Conservation (phyloP, 1,140 invertebrate genomes). For the Thereuonema tuberculata region DNA sequence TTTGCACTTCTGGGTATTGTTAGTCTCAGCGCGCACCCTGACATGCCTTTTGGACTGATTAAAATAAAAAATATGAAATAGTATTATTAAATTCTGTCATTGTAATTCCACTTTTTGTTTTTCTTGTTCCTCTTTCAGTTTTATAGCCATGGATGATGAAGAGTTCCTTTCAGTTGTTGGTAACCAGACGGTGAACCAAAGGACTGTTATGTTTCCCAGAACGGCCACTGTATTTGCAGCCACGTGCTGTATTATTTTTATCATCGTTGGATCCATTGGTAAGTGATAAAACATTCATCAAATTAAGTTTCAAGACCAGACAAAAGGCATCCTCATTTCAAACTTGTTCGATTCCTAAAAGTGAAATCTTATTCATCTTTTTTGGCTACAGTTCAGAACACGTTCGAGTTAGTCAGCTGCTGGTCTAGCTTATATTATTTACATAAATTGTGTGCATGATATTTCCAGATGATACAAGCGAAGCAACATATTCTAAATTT, state of each 20-base stretch:
- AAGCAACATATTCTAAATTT: too few relatives aligned
- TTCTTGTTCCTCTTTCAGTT: too few relatives aligned
- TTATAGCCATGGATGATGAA: too few relatives aligned
- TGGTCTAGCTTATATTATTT: background rate
- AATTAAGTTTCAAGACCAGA: background rate
- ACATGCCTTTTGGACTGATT: too few relatives aligned
- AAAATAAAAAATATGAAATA: too few relatives aligned
- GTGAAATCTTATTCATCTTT: background rate
- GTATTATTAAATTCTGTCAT: too few relatives aligned
- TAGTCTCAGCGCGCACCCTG: too few relatives aligned
- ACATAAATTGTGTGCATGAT: background rate
- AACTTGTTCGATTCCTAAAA: background rate
- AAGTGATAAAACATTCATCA: conserved; percentile 18
- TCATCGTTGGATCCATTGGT: conserved; percentile 60
- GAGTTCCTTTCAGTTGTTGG: too few relatives aligned
- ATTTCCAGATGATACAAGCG: background rate
- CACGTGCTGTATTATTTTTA: conserved; percentile 58
- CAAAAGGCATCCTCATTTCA: background rate
- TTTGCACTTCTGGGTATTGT: too few relatives aligned
- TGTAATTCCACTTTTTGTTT: too few relatives aligned
- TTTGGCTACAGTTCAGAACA: background rate
- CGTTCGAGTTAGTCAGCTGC: background rate
- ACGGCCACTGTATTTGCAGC: conserved; percentile 57
- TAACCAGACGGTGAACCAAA: too few relatives aligned
- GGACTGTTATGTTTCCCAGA: conserved; percentile 40